Evolutionary conservation across 2,888 invertebrate species (phyloP).

Genomic region (Rotaria magnacalcarata): DNA sequence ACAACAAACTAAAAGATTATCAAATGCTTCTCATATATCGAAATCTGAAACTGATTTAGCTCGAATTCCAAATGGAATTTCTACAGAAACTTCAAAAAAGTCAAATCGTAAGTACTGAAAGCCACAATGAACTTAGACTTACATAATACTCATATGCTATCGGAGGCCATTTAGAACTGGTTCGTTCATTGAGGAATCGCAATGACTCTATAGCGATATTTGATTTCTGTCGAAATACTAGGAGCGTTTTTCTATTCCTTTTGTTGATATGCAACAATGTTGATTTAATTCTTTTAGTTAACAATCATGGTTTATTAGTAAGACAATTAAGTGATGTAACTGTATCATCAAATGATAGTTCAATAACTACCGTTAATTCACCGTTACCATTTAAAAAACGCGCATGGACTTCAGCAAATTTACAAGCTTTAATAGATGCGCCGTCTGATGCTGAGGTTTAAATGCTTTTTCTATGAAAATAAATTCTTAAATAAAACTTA

Average conservation of each 20-base stretch:
- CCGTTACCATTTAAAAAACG: slow-evolving; percentile 37
- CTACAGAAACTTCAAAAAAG: background rate
- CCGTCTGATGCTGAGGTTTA: background rate
- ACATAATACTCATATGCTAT: no score
- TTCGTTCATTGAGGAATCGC: no score
- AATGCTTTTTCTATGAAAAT: background rate
- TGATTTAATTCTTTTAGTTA: background rate
- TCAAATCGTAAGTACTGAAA: background rate
- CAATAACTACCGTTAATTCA: background rate
- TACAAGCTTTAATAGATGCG: background rate
- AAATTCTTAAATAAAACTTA: background rate
- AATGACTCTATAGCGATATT: no score
- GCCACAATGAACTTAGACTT: no score
- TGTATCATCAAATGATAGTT: background rate
- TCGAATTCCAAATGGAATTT: background rate
- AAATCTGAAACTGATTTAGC: background rate
- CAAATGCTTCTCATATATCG: background rate
- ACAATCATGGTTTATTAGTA: background rate
- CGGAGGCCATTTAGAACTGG: no score
- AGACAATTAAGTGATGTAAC: slow-evolving; percentile 16
- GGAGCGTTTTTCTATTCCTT: no score
- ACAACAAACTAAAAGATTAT: background rate
- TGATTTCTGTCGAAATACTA: no score
- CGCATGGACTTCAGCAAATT: background rate
- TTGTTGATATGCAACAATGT: background rate